These are phyloP conservation scores for Micrasema longulum DNA, from an alignment of 1,140 invertebrate genomes.

Conservation along the genomic window DNA sequence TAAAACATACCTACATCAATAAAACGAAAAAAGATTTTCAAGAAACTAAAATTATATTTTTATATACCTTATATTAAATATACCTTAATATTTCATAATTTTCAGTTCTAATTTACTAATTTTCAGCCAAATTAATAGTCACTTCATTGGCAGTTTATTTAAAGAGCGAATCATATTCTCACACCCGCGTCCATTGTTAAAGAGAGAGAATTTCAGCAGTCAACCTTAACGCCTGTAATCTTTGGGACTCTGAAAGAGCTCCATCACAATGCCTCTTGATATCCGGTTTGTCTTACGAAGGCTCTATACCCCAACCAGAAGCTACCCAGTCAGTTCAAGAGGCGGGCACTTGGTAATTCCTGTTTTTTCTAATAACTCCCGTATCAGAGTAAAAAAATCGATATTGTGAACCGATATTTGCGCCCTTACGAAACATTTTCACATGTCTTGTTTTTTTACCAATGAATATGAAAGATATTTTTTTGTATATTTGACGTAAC, in stretches of 20 bases:
- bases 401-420: too few species aligned
- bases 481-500: not conserved
- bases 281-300: conserved; percentile 31
- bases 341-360: conserved; percentile 21
- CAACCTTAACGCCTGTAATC: conserved; percentile 27
- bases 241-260: conserved; percentile 29
- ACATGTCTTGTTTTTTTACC: too few species aligned
- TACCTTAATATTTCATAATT: conserved; percentile 7
- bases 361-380: conserved; percentile 6
- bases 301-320: conserved; percentile 20
- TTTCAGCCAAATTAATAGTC: conserved; percentile 31
- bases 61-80: too few species aligned
- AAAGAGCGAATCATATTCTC: conserved; percentile 25
- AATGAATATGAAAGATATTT: not conserved
- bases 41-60: too few species aligned
- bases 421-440: too few species aligned
- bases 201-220: conserved; percentile 16
- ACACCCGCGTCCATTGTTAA: conserved; percentile 12
- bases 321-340: not conserved
- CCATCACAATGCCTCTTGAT: conserved; percentile 30
- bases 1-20: too few species aligned
- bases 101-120: conserved; percentile 15
- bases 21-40: too few species aligned
- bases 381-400: not conserved
- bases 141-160: conserved; percentile 27